Evolutionary conservation across 2,888 invertebrate genomes (phyloP).

Genomic region (Oxystoma pomonae): DNA sequence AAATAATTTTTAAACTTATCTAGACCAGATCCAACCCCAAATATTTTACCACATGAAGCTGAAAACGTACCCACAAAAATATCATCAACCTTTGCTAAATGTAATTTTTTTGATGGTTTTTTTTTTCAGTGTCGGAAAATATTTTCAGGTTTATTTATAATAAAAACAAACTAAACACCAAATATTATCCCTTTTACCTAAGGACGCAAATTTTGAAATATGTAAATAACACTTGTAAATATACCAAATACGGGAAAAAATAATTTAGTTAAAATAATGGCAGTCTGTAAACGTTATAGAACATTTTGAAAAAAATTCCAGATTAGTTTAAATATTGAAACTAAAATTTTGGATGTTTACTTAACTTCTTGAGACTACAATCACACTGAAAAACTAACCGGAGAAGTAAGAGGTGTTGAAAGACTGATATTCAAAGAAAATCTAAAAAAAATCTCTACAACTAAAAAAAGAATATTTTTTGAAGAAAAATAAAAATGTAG

Average conservation of each 20-base stretch:
- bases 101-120: neutral
- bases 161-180: neutral
- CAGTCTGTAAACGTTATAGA: no score
- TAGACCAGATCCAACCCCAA: no score
- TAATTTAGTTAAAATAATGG: no score
- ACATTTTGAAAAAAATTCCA: neutral
- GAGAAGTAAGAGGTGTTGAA: neutral
- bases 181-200: constrained; percentile 3
- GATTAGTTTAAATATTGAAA: neutral
- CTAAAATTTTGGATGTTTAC: neutral
- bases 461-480: neutral
- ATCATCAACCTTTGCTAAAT: neutral
- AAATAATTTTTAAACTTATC: no score
- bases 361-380: neutral
- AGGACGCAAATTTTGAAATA: neutral
- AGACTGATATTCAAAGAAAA: neutral
- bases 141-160: neutral
- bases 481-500: neutral
- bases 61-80: no score
- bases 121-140: neutral
- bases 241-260: constrained; percentile 2
- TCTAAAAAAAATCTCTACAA: neutral
- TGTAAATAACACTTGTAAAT: constrained; percentile 3
- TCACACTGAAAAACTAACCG: neutral
- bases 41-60: no score